These are phyloP conservation scores for Hepsetus odoe DNA, from an alignment of 2,113 vertebrate species.

Conservation along the genomic window DNA sequence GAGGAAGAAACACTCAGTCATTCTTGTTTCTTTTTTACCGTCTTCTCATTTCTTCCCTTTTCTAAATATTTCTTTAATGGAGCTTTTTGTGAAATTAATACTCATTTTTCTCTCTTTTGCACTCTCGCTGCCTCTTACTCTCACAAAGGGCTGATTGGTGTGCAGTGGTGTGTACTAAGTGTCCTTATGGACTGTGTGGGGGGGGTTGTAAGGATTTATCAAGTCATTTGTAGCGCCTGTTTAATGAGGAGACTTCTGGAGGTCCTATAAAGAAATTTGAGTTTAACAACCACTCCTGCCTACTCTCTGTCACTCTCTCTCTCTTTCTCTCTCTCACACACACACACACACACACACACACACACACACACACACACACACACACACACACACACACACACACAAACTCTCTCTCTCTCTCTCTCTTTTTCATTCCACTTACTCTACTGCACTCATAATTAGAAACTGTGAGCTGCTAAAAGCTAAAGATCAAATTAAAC, in stretches of 20 bases:
- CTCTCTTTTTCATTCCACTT: no score
- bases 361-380: no score
- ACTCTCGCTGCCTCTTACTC: no score
- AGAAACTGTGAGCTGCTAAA: background rate
- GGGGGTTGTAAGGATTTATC: background rate
- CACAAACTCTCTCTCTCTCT: no score
- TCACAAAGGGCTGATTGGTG: background rate
- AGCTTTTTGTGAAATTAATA: background rate
- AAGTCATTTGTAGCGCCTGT: background rate
- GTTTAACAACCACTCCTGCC: background rate
- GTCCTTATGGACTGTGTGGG: background rate
- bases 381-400: no score
- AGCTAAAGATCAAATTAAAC: background rate
- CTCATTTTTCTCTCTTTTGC: background rate
- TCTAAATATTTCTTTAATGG: background rate
- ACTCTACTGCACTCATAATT: background rate
- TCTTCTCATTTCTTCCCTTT: background rate
- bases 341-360: no score
- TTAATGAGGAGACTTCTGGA: background rate
- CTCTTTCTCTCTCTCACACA: no score
- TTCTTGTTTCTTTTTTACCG: background rate
- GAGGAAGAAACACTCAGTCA: background rate
- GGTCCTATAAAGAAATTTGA: background rate
- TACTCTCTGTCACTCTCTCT: no score
- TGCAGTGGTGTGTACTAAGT: background rate